Percentiles rank a stretch among this genome's conserved stretches.
phyloP scores from a whole-genome alignment of 2,113 vertebrate genomes.

The Eulacestoma nigropectus region DNA sequence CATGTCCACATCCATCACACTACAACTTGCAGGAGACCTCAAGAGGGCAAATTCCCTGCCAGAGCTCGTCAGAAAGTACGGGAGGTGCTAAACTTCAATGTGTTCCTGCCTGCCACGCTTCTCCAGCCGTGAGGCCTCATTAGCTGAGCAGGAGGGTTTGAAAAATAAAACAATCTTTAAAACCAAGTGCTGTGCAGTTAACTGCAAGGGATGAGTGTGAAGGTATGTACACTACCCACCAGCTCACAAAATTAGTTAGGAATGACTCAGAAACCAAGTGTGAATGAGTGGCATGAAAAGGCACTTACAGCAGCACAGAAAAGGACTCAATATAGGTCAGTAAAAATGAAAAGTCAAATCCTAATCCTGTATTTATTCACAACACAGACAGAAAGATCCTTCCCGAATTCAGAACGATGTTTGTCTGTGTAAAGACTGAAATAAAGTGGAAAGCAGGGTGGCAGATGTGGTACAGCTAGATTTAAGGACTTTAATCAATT shows the following conservation, averaged over 20 bases:
- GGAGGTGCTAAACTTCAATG: not conserved
- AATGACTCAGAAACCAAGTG: conserved; percentile 26
- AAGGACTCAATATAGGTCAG: not conserved
- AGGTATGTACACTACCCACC: conserved; percentile 1
- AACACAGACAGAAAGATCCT: not conserved
- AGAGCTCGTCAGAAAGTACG: not conserved
- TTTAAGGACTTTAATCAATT: not conserved
- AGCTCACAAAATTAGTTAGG: conserved; percentile 35
- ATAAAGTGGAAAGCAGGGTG: not conserved
- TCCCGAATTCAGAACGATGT: not conserved
- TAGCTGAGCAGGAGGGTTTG: not conserved
- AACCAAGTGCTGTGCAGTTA: not conserved
- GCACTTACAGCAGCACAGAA: not conserved
- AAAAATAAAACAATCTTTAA: not conserved
- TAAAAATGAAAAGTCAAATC: not conserved
- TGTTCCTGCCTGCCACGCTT: not conserved
- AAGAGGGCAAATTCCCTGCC: not conserved
- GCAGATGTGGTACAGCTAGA: not conserved
- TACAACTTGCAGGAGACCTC: not conserved
- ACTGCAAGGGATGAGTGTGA: not conserved
- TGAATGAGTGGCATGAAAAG: not conserved
- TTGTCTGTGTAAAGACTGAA: not conserved
- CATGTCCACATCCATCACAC: not conserved
- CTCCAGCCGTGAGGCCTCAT: not conserved
- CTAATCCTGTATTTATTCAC: not conserved